Evolutionary conservation across 2,888 invertebrate genomes (phyloP).

Genomic region (Bellardia pandia): DNA sequence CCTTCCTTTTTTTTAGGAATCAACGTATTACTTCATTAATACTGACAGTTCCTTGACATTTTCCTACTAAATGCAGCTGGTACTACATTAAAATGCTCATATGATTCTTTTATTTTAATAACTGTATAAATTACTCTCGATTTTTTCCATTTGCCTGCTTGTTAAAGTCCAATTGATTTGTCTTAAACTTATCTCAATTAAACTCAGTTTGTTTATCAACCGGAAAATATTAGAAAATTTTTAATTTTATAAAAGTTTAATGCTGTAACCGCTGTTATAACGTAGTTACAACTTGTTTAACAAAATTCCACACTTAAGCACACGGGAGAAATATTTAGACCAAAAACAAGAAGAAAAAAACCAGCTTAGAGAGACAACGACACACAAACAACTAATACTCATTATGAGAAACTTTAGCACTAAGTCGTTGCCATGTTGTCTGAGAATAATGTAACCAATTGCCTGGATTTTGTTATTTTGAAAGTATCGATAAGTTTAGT

Average conservation of each 20-base stretch:
- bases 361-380: neutral
- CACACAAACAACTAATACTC: neutral
- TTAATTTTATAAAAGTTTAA: constrained; percentile 32
- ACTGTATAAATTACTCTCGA: too few species aligned
- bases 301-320: constrained; percentile 47
- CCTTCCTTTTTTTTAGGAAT: too few species aligned
- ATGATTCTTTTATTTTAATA: too few species aligned
- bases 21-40: too few species aligned
- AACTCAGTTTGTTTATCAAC: neutral
- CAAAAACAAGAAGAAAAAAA: too few species aligned
- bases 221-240: constrained; percentile 8
- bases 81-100: too few species aligned
- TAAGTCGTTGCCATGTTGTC: neutral
- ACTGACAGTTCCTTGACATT: too few species aligned
- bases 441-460: constrained; percentile 1
- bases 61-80: too few species aligned
- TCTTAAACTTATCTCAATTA: neutral
- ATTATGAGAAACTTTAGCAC: constrained; percentile 7
- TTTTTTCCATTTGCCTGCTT: too few species aligned
- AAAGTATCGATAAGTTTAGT: too few species aligned
- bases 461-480: too few species aligned
- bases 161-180: neutral
- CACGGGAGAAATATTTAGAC: neutral
- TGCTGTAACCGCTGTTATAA: constrained; percentile 27
- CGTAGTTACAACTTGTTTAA: constrained; percentile 50